A percentile compares a stretch with the other conserved stretches of the same genome.
Evolutionary conservation across 2,888 invertebrate species (phyloP).

Genomic region (Monopis laevigella): DNA sequence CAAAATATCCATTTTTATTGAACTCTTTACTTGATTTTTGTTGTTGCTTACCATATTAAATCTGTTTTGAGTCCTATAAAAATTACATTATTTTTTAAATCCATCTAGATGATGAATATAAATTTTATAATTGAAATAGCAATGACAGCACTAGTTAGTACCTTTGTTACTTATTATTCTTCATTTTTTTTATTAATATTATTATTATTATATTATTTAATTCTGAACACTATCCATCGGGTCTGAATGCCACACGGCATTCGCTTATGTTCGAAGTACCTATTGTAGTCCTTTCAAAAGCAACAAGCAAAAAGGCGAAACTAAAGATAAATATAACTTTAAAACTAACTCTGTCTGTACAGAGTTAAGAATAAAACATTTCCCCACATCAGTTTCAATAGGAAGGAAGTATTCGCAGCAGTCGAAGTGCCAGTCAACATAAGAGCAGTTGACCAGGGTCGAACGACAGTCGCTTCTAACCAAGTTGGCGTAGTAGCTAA

Average conservation of each 20-base stretch:
- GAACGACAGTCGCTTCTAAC: constrained; percentile 62
- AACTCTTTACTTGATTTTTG: constrained; percentile 48
- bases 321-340: no score
- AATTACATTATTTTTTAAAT: background rate
- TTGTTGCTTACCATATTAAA: constrained; percentile 63
- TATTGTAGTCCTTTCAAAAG: no score
- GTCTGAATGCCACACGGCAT: no score
- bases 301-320: no score
- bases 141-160: no score
- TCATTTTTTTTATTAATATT: no score
- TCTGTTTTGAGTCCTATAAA: constrained; percentile 37
- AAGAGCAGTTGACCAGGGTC: constrained; percentile 58
- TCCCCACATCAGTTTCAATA: constrained; percentile 68
- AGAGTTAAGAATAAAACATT: constrained; percentile 70
- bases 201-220: no score
- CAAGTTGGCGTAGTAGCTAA: constrained; percentile 64
- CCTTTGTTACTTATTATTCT: no score
- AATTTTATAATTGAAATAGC: no score
- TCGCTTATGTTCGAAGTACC: no score
- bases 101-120: no score
- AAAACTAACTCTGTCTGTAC: constrained; percentile 59
- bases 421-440: constrained; percentile 59
- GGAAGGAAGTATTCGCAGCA: constrained; percentile 72
- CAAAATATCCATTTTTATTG: constrained; percentile 52
- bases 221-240: no score